phyloP scores from a whole-genome alignment of 2,113 vertebrate genomes.

The Garra rufa region DNA sequence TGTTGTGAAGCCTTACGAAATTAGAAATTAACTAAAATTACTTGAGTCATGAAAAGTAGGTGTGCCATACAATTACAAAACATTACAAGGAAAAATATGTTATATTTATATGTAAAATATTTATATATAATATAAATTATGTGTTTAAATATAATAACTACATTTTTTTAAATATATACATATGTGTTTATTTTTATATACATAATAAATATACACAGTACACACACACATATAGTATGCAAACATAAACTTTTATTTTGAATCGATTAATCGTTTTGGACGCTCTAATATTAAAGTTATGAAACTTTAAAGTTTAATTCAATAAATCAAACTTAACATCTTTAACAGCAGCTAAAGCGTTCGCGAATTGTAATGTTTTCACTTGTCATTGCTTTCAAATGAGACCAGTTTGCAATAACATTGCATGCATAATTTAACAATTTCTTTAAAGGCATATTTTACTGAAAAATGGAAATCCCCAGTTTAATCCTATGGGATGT shows the following conservation, averaged over 20 bases:
- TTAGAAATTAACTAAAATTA: neutral
- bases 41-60: neutral
- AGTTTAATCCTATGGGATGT: neutral
- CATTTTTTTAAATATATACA: too few relatives aligned
- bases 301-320: neutral
- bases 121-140: too few relatives aligned
- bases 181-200: too few relatives aligned
- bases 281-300: neutral
- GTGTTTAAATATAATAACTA: too few relatives aligned
- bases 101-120: too few relatives aligned
- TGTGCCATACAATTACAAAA: neutral
- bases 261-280: too few relatives aligned
- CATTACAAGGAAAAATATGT: too few relatives aligned
- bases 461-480: slow-evolving; percentile 3
- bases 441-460: neutral
- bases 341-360: neutral
- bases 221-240: too few relatives aligned
- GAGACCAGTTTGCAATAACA: neutral
- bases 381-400: neutral
- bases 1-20: neutral
- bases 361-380: neutral
- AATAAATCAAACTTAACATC: neutral
- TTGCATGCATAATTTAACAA: neutral
- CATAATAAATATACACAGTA: too few relatives aligned
- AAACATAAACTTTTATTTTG: too few relatives aligned